Evolutionary conservation across 2,113 vertebrate genomes (phyloP).

Genomic region (Delphinus delphis): DNA sequence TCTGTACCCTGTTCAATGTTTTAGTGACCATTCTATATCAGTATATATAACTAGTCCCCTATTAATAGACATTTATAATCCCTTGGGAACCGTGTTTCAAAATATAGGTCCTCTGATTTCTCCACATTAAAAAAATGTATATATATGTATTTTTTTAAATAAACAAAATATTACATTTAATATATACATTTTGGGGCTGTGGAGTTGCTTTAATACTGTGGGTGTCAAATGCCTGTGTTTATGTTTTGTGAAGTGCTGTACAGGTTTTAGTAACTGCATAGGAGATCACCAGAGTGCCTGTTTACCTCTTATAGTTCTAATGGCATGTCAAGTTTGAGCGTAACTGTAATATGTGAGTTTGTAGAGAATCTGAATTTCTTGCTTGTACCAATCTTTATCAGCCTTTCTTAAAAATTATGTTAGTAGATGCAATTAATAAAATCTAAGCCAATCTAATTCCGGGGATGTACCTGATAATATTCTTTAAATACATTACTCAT

Average conservation of each 20-base stretch:
- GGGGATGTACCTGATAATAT: neutral
- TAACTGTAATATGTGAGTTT: neutral
- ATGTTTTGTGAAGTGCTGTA: neutral
- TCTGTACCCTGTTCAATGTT: neutral
- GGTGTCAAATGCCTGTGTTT: neutral
- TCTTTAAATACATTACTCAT: neutral
- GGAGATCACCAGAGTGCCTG: neutral
- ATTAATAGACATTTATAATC: neutral
- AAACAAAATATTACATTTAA: neutral
- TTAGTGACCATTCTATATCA: neutral
- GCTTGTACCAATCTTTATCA: neutral
- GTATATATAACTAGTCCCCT: neutral
- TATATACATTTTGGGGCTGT: neutral
- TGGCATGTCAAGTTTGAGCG: neutral
- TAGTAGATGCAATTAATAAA: neutral
- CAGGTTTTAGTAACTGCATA: neutral
- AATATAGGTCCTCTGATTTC: neutral
- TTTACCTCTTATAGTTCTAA: neutral
- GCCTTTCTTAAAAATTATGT: neutral
- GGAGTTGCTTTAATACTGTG: neutral
- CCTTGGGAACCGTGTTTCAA: neutral
- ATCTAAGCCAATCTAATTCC: neutral
- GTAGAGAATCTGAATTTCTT: neutral
- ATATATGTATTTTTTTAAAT: neutral
- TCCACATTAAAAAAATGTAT: neutral